Base-by-base conservation (phyloP, 2,113 vertebrate genomes). In the Syngnathus scovelli region DNA sequence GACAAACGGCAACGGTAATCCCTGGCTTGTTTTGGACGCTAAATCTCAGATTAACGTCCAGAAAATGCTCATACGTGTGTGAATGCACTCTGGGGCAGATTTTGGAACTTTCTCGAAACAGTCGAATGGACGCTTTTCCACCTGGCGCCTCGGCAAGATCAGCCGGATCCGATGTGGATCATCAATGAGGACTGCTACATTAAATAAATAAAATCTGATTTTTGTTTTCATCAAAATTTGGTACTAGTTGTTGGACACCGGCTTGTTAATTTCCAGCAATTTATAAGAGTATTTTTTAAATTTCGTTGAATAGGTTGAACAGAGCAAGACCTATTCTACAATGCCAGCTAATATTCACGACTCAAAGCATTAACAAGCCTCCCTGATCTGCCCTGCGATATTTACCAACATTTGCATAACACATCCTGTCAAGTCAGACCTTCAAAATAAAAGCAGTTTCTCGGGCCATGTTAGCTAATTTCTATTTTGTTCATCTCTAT, bases 1-100 rank as follows among this genome's bases (percentile, higher is more conserved):
- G 83, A 87, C 80, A 76, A 71, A 70, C 78, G 52, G 67, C 70
- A 69, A 70, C 66, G 27, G 62, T 89, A 86, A 89, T 89, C 85
- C 81, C 68, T 38, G 65, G 27, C 61, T 78, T 68, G 54, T 75
- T 75, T 83, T 67, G 64, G 59, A 77, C 78, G 79, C 64, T 85
- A 83, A 49, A 88, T 89, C 86, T 84, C 68, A 82, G 82, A 81
- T 86, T 86, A 85, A 69, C 77, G 83, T 79, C 78, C 73, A 67
- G 77, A 75, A 81, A 79, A 82, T 69, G 77, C 74, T 78, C 71
- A 19, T 49, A 49, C 48, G 18, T 49, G 48, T 16, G 48, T 19
- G 18, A 49, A 7, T 49, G 48, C 48, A 19, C 48, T 49, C 48
- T 1, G 2, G 18, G 18, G 48, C 18, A 49, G 18, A 49, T 49